Percentiles rank a stretch among this genome's conserved stretches.
phyloP scores from a whole-genome alignment of 2,797 vertebrate genomes.

The Cynodonichthys magdalenae region DNA sequence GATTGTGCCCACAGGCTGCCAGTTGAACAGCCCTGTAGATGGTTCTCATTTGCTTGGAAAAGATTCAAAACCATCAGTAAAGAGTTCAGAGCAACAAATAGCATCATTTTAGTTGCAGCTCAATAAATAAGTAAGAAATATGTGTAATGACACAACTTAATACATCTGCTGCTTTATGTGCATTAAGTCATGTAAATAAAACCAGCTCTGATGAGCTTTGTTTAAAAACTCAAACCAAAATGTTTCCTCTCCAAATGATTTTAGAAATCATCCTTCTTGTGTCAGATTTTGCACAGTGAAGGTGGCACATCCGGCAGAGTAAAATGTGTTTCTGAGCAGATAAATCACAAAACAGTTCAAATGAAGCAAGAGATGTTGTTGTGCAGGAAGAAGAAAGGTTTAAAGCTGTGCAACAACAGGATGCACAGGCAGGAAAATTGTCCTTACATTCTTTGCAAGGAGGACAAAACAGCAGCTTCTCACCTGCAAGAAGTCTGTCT shows the following conservation, averaged over 20 bases:
- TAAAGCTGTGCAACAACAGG: conserved; percentile 11
- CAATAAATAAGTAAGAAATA: too few species aligned
- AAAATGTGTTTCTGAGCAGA: background rate
- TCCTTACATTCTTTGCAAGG: conserved; percentile 19
- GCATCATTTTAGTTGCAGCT: too few species aligned
- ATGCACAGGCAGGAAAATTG: conserved; percentile 4
- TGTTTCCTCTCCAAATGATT: background rate
- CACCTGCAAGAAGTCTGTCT: conserved; percentile 29
- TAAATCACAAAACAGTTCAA: conserved; percentile 10
- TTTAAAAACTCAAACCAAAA: background rate
- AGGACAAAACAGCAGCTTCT: conserved; percentile 19
- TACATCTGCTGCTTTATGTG: too few species aligned
- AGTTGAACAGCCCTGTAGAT: too few species aligned
- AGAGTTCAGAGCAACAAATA: background rate
- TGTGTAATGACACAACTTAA: too few species aligned
- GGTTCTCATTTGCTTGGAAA: background rate
- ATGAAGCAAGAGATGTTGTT: conserved; percentile 13
- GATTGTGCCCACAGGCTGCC: too few species aligned
- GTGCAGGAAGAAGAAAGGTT: conserved; percentile 24
- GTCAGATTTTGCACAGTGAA: background rate
- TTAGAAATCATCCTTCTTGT: background rate
- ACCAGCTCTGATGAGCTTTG: too few species aligned
- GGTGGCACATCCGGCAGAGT: conserved; percentile 10
- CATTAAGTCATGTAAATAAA: too few species aligned
- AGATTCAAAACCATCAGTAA: background rate